These are phyloP conservation scores for Drosophila leontia DNA, from an alignment of 1,140 invertebrate species.

Conservation along the genomic window DNA sequence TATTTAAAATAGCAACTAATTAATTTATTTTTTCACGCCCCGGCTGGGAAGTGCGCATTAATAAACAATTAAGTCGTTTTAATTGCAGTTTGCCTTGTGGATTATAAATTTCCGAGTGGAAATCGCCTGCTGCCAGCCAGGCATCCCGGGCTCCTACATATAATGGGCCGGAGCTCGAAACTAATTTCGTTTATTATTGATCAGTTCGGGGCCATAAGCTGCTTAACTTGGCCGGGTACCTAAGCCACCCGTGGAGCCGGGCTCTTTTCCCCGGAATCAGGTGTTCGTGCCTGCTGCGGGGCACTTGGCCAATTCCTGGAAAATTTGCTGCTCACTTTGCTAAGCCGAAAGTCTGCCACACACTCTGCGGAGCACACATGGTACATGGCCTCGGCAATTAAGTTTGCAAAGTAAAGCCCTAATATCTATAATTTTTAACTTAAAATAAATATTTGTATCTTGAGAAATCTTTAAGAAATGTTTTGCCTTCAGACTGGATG, in stretches of 20 bases:
- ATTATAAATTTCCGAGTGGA: conserved; percentile 49
- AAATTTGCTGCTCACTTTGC: conserved; percentile 32
- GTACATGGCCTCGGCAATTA: conserved; percentile 5
- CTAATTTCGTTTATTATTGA: conserved; percentile 54
- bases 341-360: conserved; percentile 25
- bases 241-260: conserved; percentile 7
- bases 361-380: conserved; percentile 8
- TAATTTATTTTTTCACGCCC: conserved; percentile 78
- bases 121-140: background rate
- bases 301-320: conserved; percentile 26
- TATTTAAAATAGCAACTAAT: conserved; percentile 80
- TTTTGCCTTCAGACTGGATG: background rate
- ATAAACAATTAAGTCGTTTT: conserved; percentile 78
- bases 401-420: background rate
- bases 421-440: background rate
- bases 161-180: conserved; percentile 26
- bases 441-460: background rate
- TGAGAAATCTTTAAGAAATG: too few relatives aligned
- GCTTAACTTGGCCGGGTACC: conserved; percentile 33
- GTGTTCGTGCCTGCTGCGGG: conserved; percentile 20
- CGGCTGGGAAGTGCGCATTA: conserved; percentile 71
- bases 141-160: background rate
- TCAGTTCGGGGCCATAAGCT: conserved; percentile 47
- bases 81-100: conserved; percentile 60
- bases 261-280: conserved; percentile 10